Conservation (phyloP, 1,140 invertebrate genomes). For the Brachionus plicatilis region DNA sequence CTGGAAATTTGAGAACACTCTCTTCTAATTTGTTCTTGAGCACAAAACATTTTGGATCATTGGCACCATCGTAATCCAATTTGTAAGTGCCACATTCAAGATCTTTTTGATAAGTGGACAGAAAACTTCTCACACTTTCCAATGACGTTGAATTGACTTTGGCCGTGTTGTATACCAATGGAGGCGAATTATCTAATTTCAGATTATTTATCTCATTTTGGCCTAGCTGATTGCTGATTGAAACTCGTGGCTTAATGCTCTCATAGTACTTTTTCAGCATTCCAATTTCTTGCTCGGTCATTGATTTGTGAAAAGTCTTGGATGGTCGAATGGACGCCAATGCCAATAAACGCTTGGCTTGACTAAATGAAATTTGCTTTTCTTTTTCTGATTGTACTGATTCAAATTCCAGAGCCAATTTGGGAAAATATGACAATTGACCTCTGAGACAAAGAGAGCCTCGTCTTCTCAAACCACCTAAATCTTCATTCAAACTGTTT, state of each 20-base stretch:
- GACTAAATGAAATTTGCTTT: neutral
- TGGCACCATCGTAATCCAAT: neutral
- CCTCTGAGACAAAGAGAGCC: neutral
- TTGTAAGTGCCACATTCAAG: constrained; percentile 1
- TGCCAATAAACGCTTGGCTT: constrained; percentile 26
- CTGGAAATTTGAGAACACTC: constrained; percentile 32
- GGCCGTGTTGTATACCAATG: constrained; percentile 18
- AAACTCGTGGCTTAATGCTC: neutral
- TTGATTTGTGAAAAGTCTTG: constrained; percentile 39
- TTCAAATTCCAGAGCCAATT: neutral
- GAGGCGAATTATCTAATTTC: constrained; percentile 1
- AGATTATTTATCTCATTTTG: neutral
- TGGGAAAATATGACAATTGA: constrained; percentile 22
- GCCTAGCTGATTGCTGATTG: neutral
- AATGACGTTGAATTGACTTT: constrained; percentile 14
- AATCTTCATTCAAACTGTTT: neutral
- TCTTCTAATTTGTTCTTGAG: constrained; percentile 8
- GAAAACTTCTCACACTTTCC: constrained; percentile 1
- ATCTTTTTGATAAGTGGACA: neutral
- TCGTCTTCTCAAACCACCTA: neutral
- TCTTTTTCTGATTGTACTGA: neutral
- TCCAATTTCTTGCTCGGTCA: constrained; percentile 34
- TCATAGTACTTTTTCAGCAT: constrained; percentile 37
- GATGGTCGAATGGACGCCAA: constrained; percentile 25
- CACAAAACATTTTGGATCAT: constrained; percentile 7